phyloP scores from a whole-genome alignment of 2,797 vertebrate species.

The Sebastolobus altivelis region DNA sequence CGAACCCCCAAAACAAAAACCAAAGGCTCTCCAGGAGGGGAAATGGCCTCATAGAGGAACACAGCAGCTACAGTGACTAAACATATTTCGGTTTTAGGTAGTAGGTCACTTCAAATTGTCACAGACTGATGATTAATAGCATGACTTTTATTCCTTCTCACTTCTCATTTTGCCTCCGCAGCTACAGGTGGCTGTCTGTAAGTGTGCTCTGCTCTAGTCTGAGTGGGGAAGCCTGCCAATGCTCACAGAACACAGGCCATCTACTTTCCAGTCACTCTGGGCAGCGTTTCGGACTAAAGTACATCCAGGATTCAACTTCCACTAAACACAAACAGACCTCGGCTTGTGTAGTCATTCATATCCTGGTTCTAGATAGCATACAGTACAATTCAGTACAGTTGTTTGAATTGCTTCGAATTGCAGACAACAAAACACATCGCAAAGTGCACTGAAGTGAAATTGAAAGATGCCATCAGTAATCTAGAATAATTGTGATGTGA shows the following conservation, averaged over 20 bases:
- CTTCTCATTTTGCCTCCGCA: conserved; percentile 5
- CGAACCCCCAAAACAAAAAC: conserved; percentile 39
- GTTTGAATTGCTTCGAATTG: too few relatives aligned
- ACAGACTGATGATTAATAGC: conserved; percentile 6
- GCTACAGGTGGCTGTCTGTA: conserved; percentile 22
- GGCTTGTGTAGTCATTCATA: conserved; percentile 11
- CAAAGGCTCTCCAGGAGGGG: conserved; percentile 70
- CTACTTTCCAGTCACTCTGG: conserved; percentile 29
- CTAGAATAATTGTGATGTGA: too few relatives aligned
- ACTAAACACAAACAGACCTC: conserved; percentile 1
- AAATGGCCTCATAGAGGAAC: conserved; percentile 39
- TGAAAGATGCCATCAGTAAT: too few relatives aligned
- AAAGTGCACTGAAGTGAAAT: too few relatives aligned
- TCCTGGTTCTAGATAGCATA: neutral
- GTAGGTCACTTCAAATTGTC: neutral
- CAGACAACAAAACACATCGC: too few relatives aligned
- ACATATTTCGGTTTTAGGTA: conserved; percentile 6
- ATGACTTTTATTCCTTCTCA: neutral
- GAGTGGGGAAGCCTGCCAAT: conserved; percentile 6
- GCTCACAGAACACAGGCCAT: conserved; percentile 16
- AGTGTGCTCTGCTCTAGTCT: conserved; percentile 17
- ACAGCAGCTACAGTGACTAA: neutral
- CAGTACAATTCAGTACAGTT: neutral
- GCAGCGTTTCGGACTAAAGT: neutral
- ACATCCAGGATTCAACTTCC: conserved; percentile 11